Base-by-base conservation (phyloP, 92 coral and sea anemone genomes). In the Blastomussa wellsi region DNA sequence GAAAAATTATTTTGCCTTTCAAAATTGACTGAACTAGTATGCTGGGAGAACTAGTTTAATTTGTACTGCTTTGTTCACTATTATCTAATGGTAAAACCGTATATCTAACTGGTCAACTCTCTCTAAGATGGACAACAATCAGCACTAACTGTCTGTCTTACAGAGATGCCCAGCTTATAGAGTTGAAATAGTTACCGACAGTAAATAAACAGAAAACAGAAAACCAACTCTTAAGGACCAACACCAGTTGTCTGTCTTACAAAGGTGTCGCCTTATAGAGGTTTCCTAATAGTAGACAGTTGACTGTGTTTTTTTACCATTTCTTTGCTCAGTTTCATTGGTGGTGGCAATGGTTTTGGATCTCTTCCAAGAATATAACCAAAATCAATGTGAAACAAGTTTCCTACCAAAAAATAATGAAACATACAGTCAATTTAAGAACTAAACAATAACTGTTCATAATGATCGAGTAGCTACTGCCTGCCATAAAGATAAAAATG, bases 301-400 rank as follows among this genome's bases (percentile, higher is more conserved):
- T 51, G 57, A 3, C 19, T 29, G 60, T 10, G 42, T 6, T 17
- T 37, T 14, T 90, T 73, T 88, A 95, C 98, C 98, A 95, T 95
- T 87, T 95, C 98, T 81, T 95, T 95, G 91, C 98, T 95, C 57
- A 95, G 91, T 81, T 95, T 95, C 98, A 95, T 95, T 28, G 98
- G 98, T 77, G 98, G 98, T 53, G 98, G 98, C 7, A 95, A 85
- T 24, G 98, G 98, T 81, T 95, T 95, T 31, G 98, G 98, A 86
- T 95, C 98, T 79, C 98, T 92, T 55, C 98, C 98, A 66, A 95
- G 98, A 80, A 95, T 95, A 78, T 95, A 95, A 24, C 98, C 98
- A 94, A 95, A 95, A 79, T 95, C 98, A 59, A 95, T 83, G 86
- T 95, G 98, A 80, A 95, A 95, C 53, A 95, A 79, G 88, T 94